phyloP scores from a whole-genome alignment of 2,113 vertebrate genomes.

The Anser brachyrhynchus region DNA sequence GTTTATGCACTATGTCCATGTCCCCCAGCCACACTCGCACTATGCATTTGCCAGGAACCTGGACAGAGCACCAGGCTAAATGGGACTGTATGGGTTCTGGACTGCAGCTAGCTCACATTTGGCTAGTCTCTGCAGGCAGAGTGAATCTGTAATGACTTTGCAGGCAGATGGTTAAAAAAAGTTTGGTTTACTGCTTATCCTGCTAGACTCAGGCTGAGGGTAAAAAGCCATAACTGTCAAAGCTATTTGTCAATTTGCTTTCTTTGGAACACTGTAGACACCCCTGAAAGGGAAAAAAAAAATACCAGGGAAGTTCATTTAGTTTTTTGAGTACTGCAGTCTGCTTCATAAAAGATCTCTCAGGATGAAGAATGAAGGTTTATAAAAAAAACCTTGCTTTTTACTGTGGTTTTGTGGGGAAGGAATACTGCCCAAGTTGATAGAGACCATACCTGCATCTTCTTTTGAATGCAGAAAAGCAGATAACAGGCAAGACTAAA shows the following conservation, averaged over 20 bases:
- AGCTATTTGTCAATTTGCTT: neutral
- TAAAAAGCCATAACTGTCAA: neutral
- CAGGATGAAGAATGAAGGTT: neutral
- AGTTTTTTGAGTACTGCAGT: neutral
- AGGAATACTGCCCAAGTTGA: neutral
- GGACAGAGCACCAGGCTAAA: rapidly evolving
- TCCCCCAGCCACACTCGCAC: rapidly evolving
- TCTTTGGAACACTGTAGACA: neutral
- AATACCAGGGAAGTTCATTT: neutral
- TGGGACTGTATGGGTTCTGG: neutral
- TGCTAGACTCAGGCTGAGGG: neutral
- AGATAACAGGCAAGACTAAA: neutral
- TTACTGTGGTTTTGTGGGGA: neutral
- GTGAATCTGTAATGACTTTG: neutral
- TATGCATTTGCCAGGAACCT: rapidly evolving
- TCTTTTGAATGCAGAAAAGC: neutral
- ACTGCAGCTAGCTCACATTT: neutral
- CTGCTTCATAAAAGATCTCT: neutral
- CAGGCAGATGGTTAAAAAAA: neutral
- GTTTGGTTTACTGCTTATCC: neutral
- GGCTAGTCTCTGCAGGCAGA: neutral
- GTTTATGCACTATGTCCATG: neutral
- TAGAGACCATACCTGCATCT: neutral
- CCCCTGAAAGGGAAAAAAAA: neutral
- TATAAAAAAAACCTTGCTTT: neutral